Percentiles rank a stretch among this genome's conserved stretches.
These are phyloP conservation scores for Sebastes schlegelii DNA, from an alignment of 2,113 vertebrate genomes.

Conservation along the genomic window DNA sequence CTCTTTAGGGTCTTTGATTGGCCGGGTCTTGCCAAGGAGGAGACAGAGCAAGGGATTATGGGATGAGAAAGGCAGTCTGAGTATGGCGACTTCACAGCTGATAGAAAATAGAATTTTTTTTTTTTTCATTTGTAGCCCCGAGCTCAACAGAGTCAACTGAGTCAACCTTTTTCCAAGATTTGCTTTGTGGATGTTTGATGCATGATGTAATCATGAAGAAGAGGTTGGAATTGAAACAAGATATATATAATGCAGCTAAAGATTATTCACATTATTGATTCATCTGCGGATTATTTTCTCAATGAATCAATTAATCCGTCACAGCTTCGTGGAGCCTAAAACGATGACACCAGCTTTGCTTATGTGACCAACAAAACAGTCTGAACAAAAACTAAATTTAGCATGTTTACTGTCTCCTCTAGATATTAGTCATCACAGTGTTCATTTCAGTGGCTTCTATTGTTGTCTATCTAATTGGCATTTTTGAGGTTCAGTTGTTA, in stretches of 20 bases:
- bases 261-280: too few species aligned
- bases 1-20: constrained; percentile 67
- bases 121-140: background rate
- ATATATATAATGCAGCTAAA: background rate
- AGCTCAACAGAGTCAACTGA: constrained; percentile 28
- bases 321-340: background rate
- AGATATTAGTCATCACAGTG: background rate
- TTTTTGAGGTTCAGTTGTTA: background rate
- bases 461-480: background rate
- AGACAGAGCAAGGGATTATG: constrained; percentile 75
- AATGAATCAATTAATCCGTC: background rate
- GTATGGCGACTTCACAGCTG: constrained; percentile 71
- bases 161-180: constrained; percentile 8
- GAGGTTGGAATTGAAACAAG: background rate
- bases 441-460: background rate
- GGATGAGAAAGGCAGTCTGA: constrained; percentile 68
- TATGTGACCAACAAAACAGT: background rate
- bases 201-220: background rate
- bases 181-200: background rate
- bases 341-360: background rate
- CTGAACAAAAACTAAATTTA: background rate
- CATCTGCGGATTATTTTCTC: background rate
- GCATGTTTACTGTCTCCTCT: background rate
- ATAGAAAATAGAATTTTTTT: constrained; percentile 38
- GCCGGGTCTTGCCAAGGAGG: constrained; percentile 53